phyloP scores from a whole-genome alignment of 2,888 invertebrate species.

The Cremastobaeus sp. region DNA sequence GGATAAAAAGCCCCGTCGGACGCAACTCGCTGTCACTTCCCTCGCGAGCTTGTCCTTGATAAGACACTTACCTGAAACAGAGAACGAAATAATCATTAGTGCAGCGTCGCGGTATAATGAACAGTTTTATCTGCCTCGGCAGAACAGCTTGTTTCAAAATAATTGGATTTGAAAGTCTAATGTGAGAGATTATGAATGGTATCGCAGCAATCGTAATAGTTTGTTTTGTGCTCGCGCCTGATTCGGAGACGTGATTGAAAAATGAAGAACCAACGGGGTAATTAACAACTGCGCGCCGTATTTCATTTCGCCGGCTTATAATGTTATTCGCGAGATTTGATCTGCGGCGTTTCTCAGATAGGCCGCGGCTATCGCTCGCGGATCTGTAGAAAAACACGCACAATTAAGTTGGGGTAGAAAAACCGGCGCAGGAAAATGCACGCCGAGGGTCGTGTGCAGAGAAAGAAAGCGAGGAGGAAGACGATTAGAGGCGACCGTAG shows the following conservation, averaged over 20 bases:
- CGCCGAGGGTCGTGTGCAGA: conserved; percentile 37
- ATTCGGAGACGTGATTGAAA: conserved; percentile 29
- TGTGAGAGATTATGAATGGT: conserved; percentile 24
- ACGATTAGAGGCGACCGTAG: conserved; percentile 37
- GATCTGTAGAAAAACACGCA: conserved; percentile 42
- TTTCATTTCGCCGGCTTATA: conserved; percentile 18
- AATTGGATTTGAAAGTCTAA: conserved; percentile 45
- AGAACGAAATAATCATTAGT: conserved; percentile 33
- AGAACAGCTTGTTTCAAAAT: conserved; percentile 16
- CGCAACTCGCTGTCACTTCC: conserved; percentile 31
- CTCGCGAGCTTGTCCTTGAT: conserved; percentile 35
- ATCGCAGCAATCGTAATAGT: conserved; percentile 12
- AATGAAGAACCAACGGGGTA: conserved; percentile 11
- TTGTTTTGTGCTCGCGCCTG: conserved; percentile 8
- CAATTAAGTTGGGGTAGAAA: conserved; percentile 46
- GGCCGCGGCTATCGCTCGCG: conserved; percentile 8
- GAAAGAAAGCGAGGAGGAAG: conserved; percentile 15
- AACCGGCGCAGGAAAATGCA: conserved; percentile 33
- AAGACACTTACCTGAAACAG: conserved; percentile 57
- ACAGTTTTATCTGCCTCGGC: not conserved
- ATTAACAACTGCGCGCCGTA: conserved; percentile 21
- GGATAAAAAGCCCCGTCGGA: no score
- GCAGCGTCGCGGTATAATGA: not conserved
- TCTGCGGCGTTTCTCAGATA: conserved; percentile 14
- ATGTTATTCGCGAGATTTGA: conserved; percentile 22